Percentiles rank a stretch among this genome's conserved stretches.
phyloP scores from a whole-genome alignment of 2,888 invertebrate species.

The Leucophora obtusa region DNA sequence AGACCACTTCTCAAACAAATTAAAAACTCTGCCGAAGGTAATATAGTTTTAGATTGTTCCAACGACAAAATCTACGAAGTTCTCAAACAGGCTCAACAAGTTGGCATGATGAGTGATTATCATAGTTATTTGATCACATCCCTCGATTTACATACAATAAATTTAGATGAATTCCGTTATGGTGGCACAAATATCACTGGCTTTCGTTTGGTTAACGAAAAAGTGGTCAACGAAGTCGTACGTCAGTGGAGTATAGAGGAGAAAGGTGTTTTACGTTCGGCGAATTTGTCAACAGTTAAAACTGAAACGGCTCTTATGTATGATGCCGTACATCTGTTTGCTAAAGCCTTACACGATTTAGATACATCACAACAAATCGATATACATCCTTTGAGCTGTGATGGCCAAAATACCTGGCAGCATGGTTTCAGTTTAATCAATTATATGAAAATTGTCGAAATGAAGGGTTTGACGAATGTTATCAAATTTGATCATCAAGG shows the following conservation, averaged over 20 bases:
- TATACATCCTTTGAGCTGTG: constrained; percentile 91
- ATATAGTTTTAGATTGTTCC: constrained; percentile 93
- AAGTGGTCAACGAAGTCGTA: constrained; percentile 88
- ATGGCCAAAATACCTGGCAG: constrained; percentile 93
- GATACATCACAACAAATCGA: constrained; percentile 94
- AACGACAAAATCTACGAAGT: constrained; percentile 92
- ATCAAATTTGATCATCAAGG: constrained; percentile 97
- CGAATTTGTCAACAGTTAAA: constrained; percentile 78
- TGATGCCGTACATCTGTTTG: constrained; percentile 96
- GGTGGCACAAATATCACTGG: constrained; percentile 97
- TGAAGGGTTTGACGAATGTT: constrained; percentile 94
- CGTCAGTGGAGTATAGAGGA: constrained; percentile 90
- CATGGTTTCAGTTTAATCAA: constrained; percentile 96
- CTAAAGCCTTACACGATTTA: constrained; percentile 93
- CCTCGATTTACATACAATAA: constrained; percentile 93
- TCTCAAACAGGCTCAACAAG: constrained; percentile 95
- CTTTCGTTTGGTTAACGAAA: constrained; percentile 91
- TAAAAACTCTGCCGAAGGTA: constrained; percentile 93
- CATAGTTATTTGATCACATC: constrained; percentile 96
- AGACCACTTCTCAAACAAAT: constrained; percentile 94
- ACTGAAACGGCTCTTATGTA: constrained; percentile 97
- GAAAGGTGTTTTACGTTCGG: constrained; percentile 81
- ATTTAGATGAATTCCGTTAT: constrained; percentile 95
- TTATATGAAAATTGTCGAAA: constrained; percentile 97
- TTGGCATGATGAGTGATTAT: constrained; percentile 97